phyloP scores from a whole-genome alignment of 2,888 invertebrate genomes.

The Euzophera pinguis region DNA sequence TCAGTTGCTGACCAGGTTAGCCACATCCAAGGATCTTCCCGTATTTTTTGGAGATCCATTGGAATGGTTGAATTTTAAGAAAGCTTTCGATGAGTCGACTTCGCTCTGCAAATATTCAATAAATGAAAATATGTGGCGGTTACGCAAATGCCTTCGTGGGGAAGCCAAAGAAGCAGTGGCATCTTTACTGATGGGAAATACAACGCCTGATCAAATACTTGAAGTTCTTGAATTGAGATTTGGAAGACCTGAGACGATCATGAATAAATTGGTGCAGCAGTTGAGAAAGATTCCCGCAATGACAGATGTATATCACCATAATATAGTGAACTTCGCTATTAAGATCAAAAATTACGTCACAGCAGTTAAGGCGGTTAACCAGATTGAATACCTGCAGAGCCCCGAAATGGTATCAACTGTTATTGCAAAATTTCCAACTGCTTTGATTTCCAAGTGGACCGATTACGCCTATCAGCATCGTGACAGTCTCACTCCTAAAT shows the following conservation, averaged over 20 bases:
- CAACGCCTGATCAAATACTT: slow-evolving; percentile 10
- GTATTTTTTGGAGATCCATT: slow-evolving; percentile 11
- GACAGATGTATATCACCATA: slow-evolving; percentile 13
- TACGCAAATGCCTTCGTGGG: slow-evolving; percentile 17
- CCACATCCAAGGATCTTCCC: slow-evolving; percentile 11
- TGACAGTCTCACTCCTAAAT: not conserved
- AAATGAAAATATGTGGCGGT: slow-evolving; percentile 2
- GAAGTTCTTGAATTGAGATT: slow-evolving; percentile 16
- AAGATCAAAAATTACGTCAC: slow-evolving; percentile 15
- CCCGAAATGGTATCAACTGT: not conserved
- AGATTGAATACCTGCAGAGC: not conserved
- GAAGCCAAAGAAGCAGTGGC: slow-evolving; percentile 17
- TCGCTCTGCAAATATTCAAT: slow-evolving; percentile 11
- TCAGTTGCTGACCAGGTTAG: slow-evolving; percentile 2
- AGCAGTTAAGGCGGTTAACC: not conserved
- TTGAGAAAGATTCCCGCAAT: slow-evolving; percentile 16
- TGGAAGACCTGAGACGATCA: slow-evolving; percentile 16
- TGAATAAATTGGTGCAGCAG: slow-evolving; percentile 15
- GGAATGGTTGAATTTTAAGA: slow-evolving; percentile 9
- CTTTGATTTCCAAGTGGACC: not conserved
- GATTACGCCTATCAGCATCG: not conserved
- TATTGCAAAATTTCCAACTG: not conserved
- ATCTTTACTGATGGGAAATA: slow-evolving; percentile 12
- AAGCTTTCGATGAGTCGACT: slow-evolving; percentile 6
- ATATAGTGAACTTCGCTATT: slow-evolving; percentile 5